Conservation (phyloP, 2,113 vertebrate genomes). For the Gallinago paraguaiae region DNA sequence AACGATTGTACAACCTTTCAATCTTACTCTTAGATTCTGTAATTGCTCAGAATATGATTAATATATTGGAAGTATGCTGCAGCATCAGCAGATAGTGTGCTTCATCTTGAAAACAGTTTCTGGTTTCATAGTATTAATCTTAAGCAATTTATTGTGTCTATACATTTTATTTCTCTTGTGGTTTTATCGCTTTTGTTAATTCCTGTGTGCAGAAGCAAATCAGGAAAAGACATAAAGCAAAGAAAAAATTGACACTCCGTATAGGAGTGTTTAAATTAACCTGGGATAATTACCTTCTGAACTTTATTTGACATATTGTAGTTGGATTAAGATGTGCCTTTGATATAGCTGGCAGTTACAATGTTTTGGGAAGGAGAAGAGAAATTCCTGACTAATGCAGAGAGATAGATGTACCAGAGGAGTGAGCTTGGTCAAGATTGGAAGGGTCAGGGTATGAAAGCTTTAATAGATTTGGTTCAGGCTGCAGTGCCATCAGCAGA, state of each 20-base stretch:
- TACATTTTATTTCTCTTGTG: not conserved
- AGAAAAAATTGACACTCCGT: not conserved
- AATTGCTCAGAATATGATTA: not conserved
- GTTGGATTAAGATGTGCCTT: not conserved
- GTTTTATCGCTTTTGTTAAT: not conserved
- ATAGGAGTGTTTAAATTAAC: not conserved
- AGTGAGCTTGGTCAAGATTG: not conserved
- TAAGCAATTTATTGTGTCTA: not conserved
- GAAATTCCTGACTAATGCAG: not conserved
- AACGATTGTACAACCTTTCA: not conserved
- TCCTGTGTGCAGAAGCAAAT: not conserved
- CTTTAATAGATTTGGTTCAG: not conserved
- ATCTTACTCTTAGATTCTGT: not conserved
- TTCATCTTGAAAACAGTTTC: not conserved
- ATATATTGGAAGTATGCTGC: not conserved
- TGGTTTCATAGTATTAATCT: not conserved
- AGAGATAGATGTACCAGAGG: accelerated
- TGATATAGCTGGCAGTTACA: not conserved
- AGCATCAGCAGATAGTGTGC: not conserved
- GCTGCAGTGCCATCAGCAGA: not conserved
- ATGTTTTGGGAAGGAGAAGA: not conserved
- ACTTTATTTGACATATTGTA: not conserved
- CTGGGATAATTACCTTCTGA: not conserved
- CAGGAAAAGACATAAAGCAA: not conserved
- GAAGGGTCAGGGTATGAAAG: not conserved